A percentile compares a stretch with the other conserved stretches of the same genome.
phyloP scores from a whole-genome alignment of 2,888 invertebrate species.

The Argynnis bischoffii region DNA sequence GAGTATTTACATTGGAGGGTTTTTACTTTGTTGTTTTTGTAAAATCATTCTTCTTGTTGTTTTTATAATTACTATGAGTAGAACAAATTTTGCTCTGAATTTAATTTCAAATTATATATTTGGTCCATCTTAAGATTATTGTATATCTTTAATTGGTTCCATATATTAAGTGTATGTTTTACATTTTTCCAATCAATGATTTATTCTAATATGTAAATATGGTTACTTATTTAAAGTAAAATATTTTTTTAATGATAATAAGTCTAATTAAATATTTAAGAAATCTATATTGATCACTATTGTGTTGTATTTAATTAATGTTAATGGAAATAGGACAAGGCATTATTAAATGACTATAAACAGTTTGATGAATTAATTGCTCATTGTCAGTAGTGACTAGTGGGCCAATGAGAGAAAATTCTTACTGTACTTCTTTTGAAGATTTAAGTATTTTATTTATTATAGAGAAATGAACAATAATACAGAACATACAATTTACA shows the following conservation, averaged over 20 bases:
- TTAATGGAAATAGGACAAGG: conserved; percentile 32
- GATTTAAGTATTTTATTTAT: background rate
- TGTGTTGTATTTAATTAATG: conserved; percentile 20
- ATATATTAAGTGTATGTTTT: too few species aligned
- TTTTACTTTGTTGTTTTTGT: conserved; percentile 20
- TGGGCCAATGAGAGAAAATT: conserved; percentile 6
- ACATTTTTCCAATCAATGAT: too few species aligned
- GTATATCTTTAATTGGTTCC: too few species aligned
- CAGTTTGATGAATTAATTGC: conserved; percentile 31
- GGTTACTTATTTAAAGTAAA: too few species aligned
- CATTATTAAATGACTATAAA: conserved; percentile 22
- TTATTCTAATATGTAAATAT: too few species aligned
- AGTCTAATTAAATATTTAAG: conserved; percentile 13
- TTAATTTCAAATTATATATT: too few species aligned
- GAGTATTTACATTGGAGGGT: conserved; percentile 11
- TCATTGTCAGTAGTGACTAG: conserved; percentile 12
- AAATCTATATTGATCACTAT: conserved; percentile 4
- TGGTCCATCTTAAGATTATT: too few species aligned
- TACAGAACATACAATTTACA: too few species aligned
- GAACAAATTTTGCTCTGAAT: too few species aligned
- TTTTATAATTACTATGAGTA: too few species aligned
- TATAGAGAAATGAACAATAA: too few species aligned
- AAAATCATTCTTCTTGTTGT: background rate
- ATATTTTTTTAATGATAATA: too few species aligned
- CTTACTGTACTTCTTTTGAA: background rate